These are phyloP conservation scores for Orthosia gothica DNA, from an alignment of 2,888 invertebrate genomes.

Conservation along the genomic window DNA sequence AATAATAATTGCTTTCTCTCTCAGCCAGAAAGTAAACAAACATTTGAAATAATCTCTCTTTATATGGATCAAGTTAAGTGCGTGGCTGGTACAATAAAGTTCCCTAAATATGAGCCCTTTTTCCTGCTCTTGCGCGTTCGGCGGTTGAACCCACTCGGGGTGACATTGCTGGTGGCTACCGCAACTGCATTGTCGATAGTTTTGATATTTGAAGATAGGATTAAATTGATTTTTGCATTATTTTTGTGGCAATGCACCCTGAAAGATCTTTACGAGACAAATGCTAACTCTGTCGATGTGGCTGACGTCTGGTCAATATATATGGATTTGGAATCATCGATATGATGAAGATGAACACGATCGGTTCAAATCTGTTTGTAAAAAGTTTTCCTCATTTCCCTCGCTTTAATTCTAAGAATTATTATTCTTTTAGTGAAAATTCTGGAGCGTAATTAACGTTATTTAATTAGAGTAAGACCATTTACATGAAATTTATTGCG, in stretches of 20 bases:
- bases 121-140: conserved; percentile 82
- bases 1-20: too few relatives aligned
- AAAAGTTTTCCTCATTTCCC: background rate
- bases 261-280: too few relatives aligned
- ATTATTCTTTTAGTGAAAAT: background rate
- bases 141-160: conserved; percentile 89
- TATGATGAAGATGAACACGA: too few relatives aligned
- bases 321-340: too few relatives aligned
- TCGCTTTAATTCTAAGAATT: background rate
- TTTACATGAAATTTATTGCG: background rate
- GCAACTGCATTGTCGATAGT: conserved; percentile 56
- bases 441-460: background rate
- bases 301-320: too few relatives aligned
- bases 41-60: conserved; percentile 41
- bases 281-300: too few relatives aligned
- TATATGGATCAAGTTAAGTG: conserved; percentile 48
- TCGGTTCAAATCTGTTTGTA: background rate
- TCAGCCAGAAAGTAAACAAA: conserved; percentile 17
- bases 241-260: too few relatives aligned
- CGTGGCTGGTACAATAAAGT: conserved; percentile 70
- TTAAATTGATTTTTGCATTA: too few relatives aligned
- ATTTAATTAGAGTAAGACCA: background rate
- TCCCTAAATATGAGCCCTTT: conserved; percentile 81
- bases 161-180: conserved; percentile 86
- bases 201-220: conserved; percentile 79